A percentile compares a stretch with the other conserved stretches of the same genome.
Conservation (phyloP, 2,113 vertebrate genomes). For the Urocynchramus pylzowi region DNA sequence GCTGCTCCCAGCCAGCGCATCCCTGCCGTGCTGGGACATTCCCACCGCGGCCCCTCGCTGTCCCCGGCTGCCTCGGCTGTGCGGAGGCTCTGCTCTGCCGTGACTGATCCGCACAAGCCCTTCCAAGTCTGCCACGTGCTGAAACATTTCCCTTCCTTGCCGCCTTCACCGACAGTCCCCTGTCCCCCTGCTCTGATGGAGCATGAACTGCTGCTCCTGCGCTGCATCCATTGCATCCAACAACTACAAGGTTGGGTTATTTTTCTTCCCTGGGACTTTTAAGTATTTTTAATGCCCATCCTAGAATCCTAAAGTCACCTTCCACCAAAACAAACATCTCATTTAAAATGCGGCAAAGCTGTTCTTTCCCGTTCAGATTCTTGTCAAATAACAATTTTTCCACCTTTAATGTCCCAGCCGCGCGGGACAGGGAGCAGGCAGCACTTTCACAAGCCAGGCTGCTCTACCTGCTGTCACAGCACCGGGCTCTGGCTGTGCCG, state of each 20-base stretch:
- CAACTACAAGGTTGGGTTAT: neutral
- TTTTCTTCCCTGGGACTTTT: neutral
- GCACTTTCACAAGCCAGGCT: neutral
- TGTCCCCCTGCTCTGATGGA: neutral
- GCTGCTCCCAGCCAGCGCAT: accelerated
- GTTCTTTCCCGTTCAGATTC: neutral
- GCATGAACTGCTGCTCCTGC: neutral
- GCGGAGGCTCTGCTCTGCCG: neutral
- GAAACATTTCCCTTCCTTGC: neutral
- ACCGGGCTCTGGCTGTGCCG: neutral
- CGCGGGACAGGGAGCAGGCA: neutral
- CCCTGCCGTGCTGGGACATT: accelerated
- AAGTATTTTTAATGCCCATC: neutral
- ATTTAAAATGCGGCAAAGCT: neutral
- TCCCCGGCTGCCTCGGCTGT: accelerated
- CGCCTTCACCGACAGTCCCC: accelerated
- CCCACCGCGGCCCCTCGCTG: accelerated
- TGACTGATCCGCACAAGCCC: neutral
- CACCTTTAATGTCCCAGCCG: neutral
- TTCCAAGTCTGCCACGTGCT: neutral
- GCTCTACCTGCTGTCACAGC: neutral
- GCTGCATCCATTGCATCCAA: too few species aligned
- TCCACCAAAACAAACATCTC: neutral
- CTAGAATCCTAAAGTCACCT: neutral
- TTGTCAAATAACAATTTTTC: neutral